Percentiles rank a stretch among this genome's conserved stretches.
Conservation (phyloP, 2,113 vertebrate species). For the Propithecus coquereli region DNA sequence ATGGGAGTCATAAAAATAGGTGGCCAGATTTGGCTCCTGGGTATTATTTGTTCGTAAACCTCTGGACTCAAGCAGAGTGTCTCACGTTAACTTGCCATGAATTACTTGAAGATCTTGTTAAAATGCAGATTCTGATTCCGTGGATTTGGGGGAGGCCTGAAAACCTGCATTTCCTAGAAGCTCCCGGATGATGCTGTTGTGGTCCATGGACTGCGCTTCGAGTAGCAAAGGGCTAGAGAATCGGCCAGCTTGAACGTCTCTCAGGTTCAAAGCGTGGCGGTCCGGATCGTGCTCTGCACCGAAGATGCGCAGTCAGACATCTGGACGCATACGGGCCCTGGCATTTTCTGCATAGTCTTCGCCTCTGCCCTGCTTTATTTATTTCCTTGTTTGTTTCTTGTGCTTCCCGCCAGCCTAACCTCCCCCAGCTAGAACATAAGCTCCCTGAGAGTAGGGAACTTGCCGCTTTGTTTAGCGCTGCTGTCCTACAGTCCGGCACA, state of each 20-base stretch:
- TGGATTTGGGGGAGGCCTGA: background rate
- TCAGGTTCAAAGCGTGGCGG: background rate
- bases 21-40: background rate
- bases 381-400: background rate
- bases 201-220: rapidly evolving
- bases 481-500: background rate
- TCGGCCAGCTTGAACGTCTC: background rate
- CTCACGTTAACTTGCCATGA: background rate
- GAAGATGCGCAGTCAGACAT: background rate
- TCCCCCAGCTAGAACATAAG: background rate
- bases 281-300: background rate
- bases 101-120: background rate
- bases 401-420: background rate
- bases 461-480: background rate
- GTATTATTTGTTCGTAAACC: background rate
- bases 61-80: background rate
- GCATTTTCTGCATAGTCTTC: background rate
- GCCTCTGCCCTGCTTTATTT: background rate
- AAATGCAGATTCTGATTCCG: background rate
- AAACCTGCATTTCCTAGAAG: background rate
- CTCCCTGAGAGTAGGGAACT: background rate
- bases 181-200: background rate
- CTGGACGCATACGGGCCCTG: background rate
- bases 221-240: too few species aligned
- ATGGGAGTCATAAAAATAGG: background rate